Base-by-base conservation (phyloP, 53 echinoderm and acorn worm species). In the Crossaster papposus region DNA sequence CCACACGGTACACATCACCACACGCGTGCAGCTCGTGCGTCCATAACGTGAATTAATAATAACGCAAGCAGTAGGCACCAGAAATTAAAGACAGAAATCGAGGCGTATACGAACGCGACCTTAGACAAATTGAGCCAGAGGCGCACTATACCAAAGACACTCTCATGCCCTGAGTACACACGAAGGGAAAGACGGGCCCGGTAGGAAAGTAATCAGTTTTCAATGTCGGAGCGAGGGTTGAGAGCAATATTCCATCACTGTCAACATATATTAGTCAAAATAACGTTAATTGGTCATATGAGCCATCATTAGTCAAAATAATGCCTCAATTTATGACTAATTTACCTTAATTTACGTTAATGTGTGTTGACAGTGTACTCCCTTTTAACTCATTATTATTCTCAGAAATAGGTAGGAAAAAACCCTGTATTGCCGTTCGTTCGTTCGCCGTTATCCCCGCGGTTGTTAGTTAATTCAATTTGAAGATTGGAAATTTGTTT, bases 71-170 rank as follows among this genome's bases (percentile, higher is more conserved):
- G 44, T 44, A 44, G 24, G 68, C 68, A 28, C 68, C 68, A 68
- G 22, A 68, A 26, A n/a, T 28, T 11, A 10, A 18, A 24, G 28
- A 68, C 11, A 68, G 2, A 11, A 68, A 68, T 68, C 11, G n/a
- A 4, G 68, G 58, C 15, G 38, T 79, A 14, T 44, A 51, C 29
- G 22, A 30, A 55, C 14, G 31, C 55, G 58, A 81, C 81, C 81
- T 58, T 8, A 29, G 22, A 81, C 62, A 51, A 81, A 81, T 58
- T 81, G 62, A 81, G 81, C 81, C 81, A 33, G 33, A 18, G 81
- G 81, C 62, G 34, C 30, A 32, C 81, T 34, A 44, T 64, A 29
- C n/a, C n/a, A 33, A 22, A 63, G 52, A 62, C 81, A 30, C 81
- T 33, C 35, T 52, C 63, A 31, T 30, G 54, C 32, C 63, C 64